A percentile compares a stretch with the other conserved stretches of the same genome.
phyloP scores from a whole-genome alignment of 2,113 vertebrate species.

The Bathybates hornii region DNA sequence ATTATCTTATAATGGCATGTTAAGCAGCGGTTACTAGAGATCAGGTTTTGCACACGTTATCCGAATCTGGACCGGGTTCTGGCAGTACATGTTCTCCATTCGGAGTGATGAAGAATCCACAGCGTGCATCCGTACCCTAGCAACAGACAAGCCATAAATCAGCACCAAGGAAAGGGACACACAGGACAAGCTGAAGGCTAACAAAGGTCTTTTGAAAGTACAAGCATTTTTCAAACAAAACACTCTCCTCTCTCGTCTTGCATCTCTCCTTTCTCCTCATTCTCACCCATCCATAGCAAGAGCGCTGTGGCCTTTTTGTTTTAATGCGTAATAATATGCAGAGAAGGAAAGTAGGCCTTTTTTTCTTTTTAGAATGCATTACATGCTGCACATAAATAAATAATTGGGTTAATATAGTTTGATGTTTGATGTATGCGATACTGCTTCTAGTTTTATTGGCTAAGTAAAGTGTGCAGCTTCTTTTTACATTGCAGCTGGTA shows the following conservation, averaged over 20 bases:
- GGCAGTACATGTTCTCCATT: neutral
- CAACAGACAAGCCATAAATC: slow-evolving; percentile 46
- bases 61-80: slow-evolving; percentile 10
- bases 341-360: neutral
- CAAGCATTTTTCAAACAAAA: slow-evolving; percentile 26
- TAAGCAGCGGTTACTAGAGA: slow-evolving; percentile 16
- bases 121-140: slow-evolving; percentile 19
- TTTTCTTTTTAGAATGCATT: neutral
- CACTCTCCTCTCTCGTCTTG: neutral
- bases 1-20: slow-evolving; percentile 6
- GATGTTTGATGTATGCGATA: neutral
- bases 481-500: neutral
- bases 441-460: neutral
- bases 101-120: slow-evolving; percentile 4
- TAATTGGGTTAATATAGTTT: neutral
- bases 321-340: neutral
- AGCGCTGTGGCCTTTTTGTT: neutral
- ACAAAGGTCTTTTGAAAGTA: neutral
- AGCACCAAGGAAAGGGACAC: neutral
- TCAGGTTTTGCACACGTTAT: neutral
- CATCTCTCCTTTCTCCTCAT: neutral
- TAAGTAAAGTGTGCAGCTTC: neutral
- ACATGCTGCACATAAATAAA: neutral
- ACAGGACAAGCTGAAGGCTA: neutral
- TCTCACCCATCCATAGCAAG: neutral